Percentiles rank a stretch among this genome's conserved stretches.
Conservation (phyloP, 2,888 invertebrate genomes). For the Pomacea canaliculata region DNA sequence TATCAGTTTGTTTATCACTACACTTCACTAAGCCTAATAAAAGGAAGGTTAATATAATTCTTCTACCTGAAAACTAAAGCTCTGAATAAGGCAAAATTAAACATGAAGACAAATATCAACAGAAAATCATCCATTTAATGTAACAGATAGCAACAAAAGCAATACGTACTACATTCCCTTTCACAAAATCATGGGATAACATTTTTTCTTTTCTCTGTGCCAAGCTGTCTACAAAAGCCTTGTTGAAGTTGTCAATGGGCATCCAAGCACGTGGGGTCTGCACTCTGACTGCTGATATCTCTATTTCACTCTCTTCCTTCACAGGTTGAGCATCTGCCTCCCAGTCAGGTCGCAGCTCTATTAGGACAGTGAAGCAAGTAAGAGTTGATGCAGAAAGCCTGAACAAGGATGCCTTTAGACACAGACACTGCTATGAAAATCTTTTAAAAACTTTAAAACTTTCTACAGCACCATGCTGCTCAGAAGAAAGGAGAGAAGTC, state of each 20-base stretch:
- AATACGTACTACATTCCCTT: neutral
- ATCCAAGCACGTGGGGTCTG: slow-evolving; percentile 49
- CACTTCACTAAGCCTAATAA: too few relatives aligned
- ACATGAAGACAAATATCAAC: too few relatives aligned
- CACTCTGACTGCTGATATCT: slow-evolving; percentile 5
- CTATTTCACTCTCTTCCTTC: slow-evolving; percentile 8
- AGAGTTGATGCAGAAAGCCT: neutral
- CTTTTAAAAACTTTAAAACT: too few relatives aligned
- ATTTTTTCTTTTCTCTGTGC: slow-evolving; percentile 32
- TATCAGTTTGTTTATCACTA: too few relatives aligned
- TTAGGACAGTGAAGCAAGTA: neutral
- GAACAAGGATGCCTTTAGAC: neutral
- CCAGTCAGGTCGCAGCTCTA: slow-evolving; percentile 25
- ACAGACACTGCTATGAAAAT: too few relatives aligned
- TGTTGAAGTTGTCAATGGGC: slow-evolving; percentile 64
- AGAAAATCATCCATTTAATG: too few relatives aligned
- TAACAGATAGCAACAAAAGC: neutral
- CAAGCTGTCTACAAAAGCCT: slow-evolving; percentile 42
- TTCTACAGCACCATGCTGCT: too few relatives aligned
- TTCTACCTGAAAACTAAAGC: too few relatives aligned
- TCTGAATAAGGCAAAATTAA: too few relatives aligned
- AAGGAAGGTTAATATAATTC: too few relatives aligned
- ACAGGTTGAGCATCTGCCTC: neutral
- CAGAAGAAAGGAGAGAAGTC: too few relatives aligned
- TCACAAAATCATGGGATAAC: slow-evolving; percentile 16